A percentile compares a stretch with the other conserved stretches of the same genome.
Evolutionary conservation across 2,888 invertebrate genomes (phyloP).

Genomic region (Tricholauxania praeusta): DNA sequence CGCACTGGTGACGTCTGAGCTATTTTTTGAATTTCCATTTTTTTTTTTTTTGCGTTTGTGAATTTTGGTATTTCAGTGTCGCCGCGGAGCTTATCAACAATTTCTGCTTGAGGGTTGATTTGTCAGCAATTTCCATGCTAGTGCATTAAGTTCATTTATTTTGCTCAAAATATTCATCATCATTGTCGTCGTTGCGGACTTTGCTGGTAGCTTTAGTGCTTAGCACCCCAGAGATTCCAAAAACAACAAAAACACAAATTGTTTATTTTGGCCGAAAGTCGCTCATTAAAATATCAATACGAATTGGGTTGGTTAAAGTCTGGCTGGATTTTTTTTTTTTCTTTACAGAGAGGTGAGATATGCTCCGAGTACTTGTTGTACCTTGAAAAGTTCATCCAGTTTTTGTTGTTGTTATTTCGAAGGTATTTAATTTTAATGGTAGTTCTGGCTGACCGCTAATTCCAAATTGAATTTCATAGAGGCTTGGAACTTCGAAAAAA

Average conservation of each 20-base stretch:
- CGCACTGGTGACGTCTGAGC: slow-evolving; percentile 1
- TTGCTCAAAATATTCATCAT: slow-evolving; percentile 33
- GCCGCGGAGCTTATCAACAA: slow-evolving; percentile 53
- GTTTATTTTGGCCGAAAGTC: slow-evolving; percentile 35
- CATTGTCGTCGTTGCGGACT: background rate
- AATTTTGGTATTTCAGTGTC: slow-evolving; percentile 36
- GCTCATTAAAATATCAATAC: slow-evolving; percentile 21
- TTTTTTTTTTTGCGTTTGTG: background rate
- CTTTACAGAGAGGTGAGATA: slow-evolving; percentile 1
- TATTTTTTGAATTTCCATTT: slow-evolving; percentile 8
- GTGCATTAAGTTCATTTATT: slow-evolving; percentile 28
- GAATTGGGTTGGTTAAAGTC: background rate
- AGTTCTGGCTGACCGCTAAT: slow-evolving; percentile 5
- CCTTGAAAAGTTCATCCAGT: slow-evolving; percentile 45
- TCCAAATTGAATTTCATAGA: too few relatives aligned
- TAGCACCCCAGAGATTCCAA: slow-evolving; percentile 38
- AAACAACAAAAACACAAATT: slow-evolving; percentile 26
- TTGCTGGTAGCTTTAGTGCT: slow-evolving; percentile 25
- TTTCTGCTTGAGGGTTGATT: slow-evolving; percentile 50
- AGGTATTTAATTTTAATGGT: slow-evolving; percentile 27
- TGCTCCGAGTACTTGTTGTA: background rate
- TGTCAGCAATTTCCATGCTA: slow-evolving; percentile 31
- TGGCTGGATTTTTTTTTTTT: slow-evolving; percentile 36
- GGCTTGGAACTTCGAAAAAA: too few relatives aligned
- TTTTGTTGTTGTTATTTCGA: slow-evolving; percentile 19